phyloP scores from a whole-genome alignment of 2,797 vertebrate genomes.

The Catostomus latipinnis region DNA sequence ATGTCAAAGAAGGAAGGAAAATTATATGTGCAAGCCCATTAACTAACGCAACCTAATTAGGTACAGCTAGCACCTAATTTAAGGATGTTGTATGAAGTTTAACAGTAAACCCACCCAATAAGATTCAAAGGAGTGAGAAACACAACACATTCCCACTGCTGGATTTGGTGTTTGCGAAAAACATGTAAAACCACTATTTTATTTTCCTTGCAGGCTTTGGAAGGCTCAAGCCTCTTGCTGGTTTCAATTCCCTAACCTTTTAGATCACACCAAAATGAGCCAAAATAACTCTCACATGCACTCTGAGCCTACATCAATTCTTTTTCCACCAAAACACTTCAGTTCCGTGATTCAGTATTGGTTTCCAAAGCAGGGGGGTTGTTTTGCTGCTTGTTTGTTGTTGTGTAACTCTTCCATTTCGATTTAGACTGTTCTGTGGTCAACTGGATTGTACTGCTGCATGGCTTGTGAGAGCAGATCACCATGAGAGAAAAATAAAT shows the following conservation, averaged over 20 bases:
- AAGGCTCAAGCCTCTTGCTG: conserved; percentile 68
- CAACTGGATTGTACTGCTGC: conserved; percentile 52
- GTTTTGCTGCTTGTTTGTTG: conserved; percentile 34
- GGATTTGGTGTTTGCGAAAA: conserved; percentile 60
- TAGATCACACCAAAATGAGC: conserved; percentile 76
- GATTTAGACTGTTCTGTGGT: conserved; percentile 13
- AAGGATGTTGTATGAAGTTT: conserved; percentile 66
- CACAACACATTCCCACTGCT: conserved; percentile 51
- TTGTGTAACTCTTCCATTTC: conserved; percentile 34
- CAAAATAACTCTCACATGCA: conserved; percentile 78
- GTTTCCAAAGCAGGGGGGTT: conserved; percentile 65
- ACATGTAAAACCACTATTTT: conserved; percentile 67
- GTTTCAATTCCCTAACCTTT: conserved; percentile 79
- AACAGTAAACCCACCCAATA: conserved; percentile 68
- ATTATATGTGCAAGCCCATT: conserved; percentile 60
- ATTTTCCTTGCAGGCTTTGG: conserved; percentile 63
- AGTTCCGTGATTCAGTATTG: conserved; percentile 72
- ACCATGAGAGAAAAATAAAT: conserved; percentile 61
- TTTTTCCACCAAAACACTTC: conserved; percentile 70
- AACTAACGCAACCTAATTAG: conserved; percentile 69
- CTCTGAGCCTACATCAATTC: conserved; percentile 68
- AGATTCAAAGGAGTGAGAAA: conserved; percentile 52
- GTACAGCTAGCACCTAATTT: conserved; percentile 73
- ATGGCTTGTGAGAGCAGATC: conserved; percentile 61
- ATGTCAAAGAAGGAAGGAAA: conserved; percentile 34